Conservation (phyloP, 2,888 invertebrate species). For the Agrypnus murinus region DNA sequence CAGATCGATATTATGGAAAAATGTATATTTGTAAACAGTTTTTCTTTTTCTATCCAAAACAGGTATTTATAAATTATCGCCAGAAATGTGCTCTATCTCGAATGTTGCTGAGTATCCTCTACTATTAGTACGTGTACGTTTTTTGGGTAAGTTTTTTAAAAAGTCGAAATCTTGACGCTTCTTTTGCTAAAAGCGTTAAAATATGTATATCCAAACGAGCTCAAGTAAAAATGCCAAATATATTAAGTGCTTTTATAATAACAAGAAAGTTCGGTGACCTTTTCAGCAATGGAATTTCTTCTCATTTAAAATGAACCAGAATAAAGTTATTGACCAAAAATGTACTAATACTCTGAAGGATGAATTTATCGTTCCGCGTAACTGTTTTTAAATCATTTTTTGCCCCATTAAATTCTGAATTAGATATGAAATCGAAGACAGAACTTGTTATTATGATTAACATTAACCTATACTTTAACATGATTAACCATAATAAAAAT, state of each 20-base stretch:
- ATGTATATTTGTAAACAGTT: not conserved
- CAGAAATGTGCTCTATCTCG: too few species aligned
- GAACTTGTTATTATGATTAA: constrained; percentile 36
- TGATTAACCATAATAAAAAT: constrained; percentile 32
- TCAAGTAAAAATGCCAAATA: constrained; percentile 34
- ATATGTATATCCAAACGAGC: constrained; percentile 29
- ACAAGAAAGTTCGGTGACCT: constrained; percentile 34
- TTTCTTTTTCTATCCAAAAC: too few species aligned
- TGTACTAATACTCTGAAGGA: constrained; percentile 10
- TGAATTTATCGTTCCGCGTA: constrained; percentile 23
- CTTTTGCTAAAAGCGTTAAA: constrained; percentile 17
- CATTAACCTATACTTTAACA: constrained; percentile 33
- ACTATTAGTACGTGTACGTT: too few species aligned
- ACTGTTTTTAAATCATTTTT: constrained; percentile 23
- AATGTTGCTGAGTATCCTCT: too few species aligned
- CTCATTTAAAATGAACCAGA: constrained; percentile 28
- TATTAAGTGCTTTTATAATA: constrained; percentile 34
- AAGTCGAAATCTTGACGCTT: not conserved
- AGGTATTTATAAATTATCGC: too few species aligned
- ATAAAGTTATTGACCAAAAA: constrained; percentile 31
- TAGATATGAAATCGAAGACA: constrained; percentile 35
- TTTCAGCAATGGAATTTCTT: constrained; percentile 34
- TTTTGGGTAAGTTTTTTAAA: not conserved
- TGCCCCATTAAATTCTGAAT: constrained; percentile 32
- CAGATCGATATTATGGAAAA: constrained; percentile 2